Percentiles rank a stretch among this genome's conserved stretches.
Conservation (phyloP, 2,888 invertebrate species). For the Nomada hirtipes region DNA sequence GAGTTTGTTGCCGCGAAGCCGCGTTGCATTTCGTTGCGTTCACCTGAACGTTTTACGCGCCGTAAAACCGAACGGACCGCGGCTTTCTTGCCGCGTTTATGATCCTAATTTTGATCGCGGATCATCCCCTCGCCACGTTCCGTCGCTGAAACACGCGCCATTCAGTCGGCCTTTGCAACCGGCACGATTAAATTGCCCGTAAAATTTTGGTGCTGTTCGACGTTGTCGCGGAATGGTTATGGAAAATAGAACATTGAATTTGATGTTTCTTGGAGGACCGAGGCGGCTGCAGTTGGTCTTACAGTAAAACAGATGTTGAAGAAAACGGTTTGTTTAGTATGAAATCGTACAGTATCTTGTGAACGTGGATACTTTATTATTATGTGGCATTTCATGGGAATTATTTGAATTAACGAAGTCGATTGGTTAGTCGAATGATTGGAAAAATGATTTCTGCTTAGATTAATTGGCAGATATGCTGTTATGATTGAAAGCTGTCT, state of each 20-base stretch:
- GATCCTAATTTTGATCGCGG: constrained; percentile 55
- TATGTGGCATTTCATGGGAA: too few species aligned
- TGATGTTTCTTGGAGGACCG: not conserved
- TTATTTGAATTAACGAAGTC: too few species aligned
- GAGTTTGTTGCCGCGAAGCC: constrained; percentile 4
- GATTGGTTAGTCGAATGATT: too few species aligned
- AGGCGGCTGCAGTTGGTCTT: too few species aligned
- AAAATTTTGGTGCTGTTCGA: constrained; percentile 34
- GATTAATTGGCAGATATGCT: too few species aligned
- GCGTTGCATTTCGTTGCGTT: constrained; percentile 44
- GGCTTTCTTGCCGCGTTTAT: constrained; percentile 51
- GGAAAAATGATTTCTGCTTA: too few species aligned
- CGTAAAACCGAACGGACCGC: constrained; percentile 52
- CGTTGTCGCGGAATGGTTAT: not conserved
- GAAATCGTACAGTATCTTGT: too few species aligned
- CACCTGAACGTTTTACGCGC: constrained; percentile 48
- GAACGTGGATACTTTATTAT: too few species aligned
- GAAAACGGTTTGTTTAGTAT: too few species aligned
- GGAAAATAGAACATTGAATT: constrained; percentile 14
- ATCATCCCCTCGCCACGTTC: constrained; percentile 30
- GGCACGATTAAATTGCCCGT: constrained; percentile 52
- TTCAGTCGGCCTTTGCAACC: constrained; percentile 3
- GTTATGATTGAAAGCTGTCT: too few species aligned
- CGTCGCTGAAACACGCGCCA: constrained; percentile 24
- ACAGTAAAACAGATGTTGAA: too few species aligned